Conservation (phyloP, 2,888 invertebrate genomes). For the Bugulina stolonifera region DNA sequence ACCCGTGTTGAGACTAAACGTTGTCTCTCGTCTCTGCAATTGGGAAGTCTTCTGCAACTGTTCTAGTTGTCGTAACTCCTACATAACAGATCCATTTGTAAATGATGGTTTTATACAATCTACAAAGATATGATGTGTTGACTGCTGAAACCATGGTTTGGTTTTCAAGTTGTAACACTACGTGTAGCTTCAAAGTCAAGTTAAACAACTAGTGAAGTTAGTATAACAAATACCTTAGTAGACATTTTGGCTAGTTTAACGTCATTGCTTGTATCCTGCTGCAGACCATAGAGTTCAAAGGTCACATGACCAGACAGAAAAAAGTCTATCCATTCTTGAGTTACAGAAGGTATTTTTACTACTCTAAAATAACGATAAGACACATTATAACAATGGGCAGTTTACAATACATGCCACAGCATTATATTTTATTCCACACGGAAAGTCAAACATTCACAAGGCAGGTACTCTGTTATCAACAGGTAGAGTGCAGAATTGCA, state of each 20-base stretch:
- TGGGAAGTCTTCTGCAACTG: slow-evolving; percentile 33
- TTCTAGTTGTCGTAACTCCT: slow-evolving; percentile 51
- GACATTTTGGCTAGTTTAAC: slow-evolving; percentile 46
- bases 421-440: no score
- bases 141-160: no score
- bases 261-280: slow-evolving; percentile 46
- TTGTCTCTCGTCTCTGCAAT: slow-evolving; percentile 30
- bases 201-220: no score
- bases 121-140: no score
- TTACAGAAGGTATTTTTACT: slow-evolving; percentile 33
- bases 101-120: neutral
- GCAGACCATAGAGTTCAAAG: slow-evolving; percentile 49
- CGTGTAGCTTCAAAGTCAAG: no score
- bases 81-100: slow-evolving; percentile 13
- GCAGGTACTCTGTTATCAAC: no score
- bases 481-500: no score
- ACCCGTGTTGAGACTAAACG: slow-evolving; percentile 27
- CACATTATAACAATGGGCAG: no score
- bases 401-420: neutral
- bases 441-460: no score
- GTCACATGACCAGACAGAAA: slow-evolving; percentile 50
- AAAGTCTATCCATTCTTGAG: slow-evolving; percentile 49
- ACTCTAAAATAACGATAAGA: neutral
- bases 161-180: no score
- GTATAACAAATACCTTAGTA: slow-evolving; percentile 51